Base-by-base conservation (phyloP, 2,888 invertebrate genomes). In the Rhogogaster chlorosoma region DNA sequence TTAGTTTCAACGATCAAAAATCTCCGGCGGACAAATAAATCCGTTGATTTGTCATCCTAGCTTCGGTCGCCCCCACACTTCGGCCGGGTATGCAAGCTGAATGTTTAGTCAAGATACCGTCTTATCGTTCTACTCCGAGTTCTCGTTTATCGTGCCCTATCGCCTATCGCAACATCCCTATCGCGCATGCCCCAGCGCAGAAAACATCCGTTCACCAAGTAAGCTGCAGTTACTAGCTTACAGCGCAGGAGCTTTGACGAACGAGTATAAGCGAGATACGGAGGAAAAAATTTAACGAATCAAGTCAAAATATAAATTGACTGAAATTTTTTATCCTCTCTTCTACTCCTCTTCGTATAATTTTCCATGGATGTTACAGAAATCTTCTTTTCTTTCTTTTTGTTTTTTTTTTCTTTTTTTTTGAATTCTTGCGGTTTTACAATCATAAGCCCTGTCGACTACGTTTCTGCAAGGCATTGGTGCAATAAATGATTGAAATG, bases 91-190 rank as follows among this genome's bases (percentile, higher is more conserved):
- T 73, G 71, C 42, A 73, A 29, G 71, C 71, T 73, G 61, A 83
- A 67, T 83, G 80, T 82, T 77, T 84, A 70, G 80, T 57, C 53
- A 70, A 71, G 84, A 84, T 82, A 84, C 36, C 67, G 38, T 32
- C 82, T 84, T 84, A 57, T 84, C 82, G 42, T 38, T 22, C 53
- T 3, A n/a, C 42, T 18, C 70, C 26, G 29, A 80, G 57, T 53
- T 83, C 83, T 80, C 26, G 67, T 67, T 64, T 84, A 82, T 80
- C 80, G 64, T 36, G 36, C n/a, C 83, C 36, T 83, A 70, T 70
- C 49, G 78, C 45, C 38, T 80, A 78, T 84, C 80, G 61, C 84
- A 45, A 26, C 84, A 78, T 84, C 84, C 84, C 26, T 45, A 42
- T 53, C 45, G 42, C 80, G 80, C 32, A 49, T 49, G 57, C 36